phyloP scores from a whole-genome alignment of 2,888 invertebrate genomes.

The Sacculina carcini region DNA sequence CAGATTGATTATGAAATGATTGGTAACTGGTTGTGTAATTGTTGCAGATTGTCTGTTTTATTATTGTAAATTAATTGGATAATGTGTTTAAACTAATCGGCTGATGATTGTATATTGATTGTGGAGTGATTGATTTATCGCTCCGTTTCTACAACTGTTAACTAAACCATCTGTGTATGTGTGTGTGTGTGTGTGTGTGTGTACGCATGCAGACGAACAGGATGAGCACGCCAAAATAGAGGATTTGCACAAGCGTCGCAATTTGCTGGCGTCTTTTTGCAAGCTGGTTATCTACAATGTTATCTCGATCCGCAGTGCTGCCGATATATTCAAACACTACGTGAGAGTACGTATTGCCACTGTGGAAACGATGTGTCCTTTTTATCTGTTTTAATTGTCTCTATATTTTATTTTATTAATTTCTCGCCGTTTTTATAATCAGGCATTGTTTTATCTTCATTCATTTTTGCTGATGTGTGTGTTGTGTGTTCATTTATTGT shows the following conservation, averaged over 20 bases:
- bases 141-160: too few relatives aligned
- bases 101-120: too few relatives aligned
- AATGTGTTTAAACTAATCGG: too few relatives aligned
- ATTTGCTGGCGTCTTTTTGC: constrained; percentile 86
- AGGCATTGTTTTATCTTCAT: not conserved
- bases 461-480: too few relatives aligned
- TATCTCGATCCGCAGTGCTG: constrained; percentile 66
- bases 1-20: too few relatives aligned
- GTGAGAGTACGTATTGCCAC: constrained; percentile 41
- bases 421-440: not conserved
- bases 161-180: too few relatives aligned
- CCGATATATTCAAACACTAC: constrained; percentile 89
- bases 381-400: not conserved
- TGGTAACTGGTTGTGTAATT: too few relatives aligned
- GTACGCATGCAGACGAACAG: constrained; percentile 37
- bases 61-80: too few relatives aligned
- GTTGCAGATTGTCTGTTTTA: too few relatives aligned
- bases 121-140: too few relatives aligned
- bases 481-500: too few relatives aligned
- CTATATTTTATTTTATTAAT: not conserved
- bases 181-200: too few relatives aligned
- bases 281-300: constrained; percentile 95
- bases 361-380: constrained; percentile 15
- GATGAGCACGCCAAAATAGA: constrained; percentile 89
- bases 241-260: constrained; percentile 80